phyloP scores from a whole-genome alignment of 1,140 invertebrate species.

The Watersipora subatra region DNA sequence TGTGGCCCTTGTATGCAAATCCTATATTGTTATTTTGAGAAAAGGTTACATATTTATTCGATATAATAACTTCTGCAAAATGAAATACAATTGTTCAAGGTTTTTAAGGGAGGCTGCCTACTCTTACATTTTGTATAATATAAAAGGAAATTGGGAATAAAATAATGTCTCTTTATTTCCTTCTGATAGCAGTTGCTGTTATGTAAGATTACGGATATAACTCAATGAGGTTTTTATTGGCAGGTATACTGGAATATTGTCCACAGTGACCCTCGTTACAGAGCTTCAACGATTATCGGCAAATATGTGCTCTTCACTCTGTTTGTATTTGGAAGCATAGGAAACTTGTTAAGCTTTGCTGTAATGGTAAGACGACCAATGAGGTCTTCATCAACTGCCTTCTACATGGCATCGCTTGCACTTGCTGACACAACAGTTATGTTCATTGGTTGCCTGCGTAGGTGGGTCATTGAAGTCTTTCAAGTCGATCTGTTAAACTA shows the following conservation, averaged over 20 bases:
- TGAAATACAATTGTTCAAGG: too few species aligned
- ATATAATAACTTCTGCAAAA: too few species aligned
- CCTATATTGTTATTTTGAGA: too few species aligned
- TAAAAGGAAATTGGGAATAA: too few species aligned
- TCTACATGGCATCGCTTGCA: constrained; percentile 32
- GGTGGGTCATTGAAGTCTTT: constrained; percentile 16
- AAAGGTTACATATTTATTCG: too few species aligned
- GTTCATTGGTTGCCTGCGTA: constrained; percentile 16
- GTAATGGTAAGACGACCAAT: constrained; percentile 27
- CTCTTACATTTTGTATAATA: too few species aligned
- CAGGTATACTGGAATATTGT: neutral
- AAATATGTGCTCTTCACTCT: constrained; percentile 21
- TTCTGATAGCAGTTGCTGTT: too few species aligned
- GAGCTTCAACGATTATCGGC: constrained; percentile 10
- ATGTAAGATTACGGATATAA: too few species aligned
- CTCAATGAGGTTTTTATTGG: too few species aligned
- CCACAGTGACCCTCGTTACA: neutral
- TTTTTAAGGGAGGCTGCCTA: too few species aligned
- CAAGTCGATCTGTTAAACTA: constrained; percentile 10
- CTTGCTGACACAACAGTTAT: constrained; percentile 32
- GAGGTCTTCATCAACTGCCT: constrained; percentile 24
- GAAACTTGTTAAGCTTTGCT: constrained; percentile 24
- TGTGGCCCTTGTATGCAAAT: too few species aligned
- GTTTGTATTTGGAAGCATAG: constrained; percentile 24
- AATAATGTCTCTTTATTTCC: too few species aligned